These are phyloP conservation scores for Buceros bicornis DNA, from an alignment of 2,797 vertebrate species.

Conservation along the genomic window DNA sequence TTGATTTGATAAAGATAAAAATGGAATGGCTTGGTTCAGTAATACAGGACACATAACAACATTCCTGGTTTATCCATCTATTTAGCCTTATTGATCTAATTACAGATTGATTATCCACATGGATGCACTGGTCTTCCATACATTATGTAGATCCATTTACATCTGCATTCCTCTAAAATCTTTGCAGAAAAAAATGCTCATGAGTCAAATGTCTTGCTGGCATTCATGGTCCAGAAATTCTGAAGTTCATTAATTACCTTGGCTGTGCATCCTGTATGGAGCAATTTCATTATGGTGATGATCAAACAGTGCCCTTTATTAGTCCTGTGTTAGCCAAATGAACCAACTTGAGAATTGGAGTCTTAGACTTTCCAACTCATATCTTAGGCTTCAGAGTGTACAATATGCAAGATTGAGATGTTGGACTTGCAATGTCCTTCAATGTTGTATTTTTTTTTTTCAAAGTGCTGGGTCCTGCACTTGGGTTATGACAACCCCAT, in stretches of 20 bases:
- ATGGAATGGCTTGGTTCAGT: conserved; percentile 12
- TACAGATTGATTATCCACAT: conserved; percentile 50
- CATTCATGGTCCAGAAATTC: conserved; percentile 41
- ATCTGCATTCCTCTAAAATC: conserved; percentile 13
- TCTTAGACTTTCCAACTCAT: background rate
- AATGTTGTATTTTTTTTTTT: background rate
- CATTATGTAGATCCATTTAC: background rate
- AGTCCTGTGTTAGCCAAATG: background rate
- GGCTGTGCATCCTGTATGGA: background rate
- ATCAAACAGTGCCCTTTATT: conserved; percentile 32
- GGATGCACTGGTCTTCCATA: conserved; percentile 4
- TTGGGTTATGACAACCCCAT: too few species aligned
- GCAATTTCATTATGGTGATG: conserved; percentile 24
- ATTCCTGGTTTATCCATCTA: conserved; percentile 35
- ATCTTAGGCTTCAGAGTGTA: background rate
- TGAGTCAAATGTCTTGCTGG: conserved; percentile 6
- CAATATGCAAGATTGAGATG: background rate
- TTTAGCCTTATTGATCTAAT: conserved; percentile 54
- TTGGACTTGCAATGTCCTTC: background rate
- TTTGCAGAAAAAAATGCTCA: background rate
- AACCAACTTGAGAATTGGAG: background rate
- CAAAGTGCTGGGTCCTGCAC: too few species aligned
- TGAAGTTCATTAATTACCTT: conserved; percentile 56
- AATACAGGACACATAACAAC: background rate
- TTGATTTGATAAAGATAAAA: conserved; percentile 55